Evolutionary conservation across 2,797 vertebrate species (phyloP).

Genomic region (Sternarchorhynchus goeldii): DNA sequence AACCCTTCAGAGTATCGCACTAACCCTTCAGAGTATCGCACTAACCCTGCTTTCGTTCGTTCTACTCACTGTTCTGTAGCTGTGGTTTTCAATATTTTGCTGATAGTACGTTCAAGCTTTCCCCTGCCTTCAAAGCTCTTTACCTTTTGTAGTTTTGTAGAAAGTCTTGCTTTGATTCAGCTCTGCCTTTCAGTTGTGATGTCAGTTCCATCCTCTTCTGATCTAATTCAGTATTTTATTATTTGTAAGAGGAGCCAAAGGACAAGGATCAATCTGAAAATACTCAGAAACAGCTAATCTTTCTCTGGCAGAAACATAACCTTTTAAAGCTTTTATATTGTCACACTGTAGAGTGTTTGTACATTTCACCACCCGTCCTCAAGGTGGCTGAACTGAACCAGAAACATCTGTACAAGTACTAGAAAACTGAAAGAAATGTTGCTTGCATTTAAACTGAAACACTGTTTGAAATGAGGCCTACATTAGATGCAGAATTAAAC

Average conservation of each 20-base stretch:
- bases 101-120: constrained; percentile 2
- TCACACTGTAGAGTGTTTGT: too few relatives aligned
- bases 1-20: too few relatives aligned
- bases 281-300: too few relatives aligned
- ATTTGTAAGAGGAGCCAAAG: neutral
- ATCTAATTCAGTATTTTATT: neutral
- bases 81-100: neutral
- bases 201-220: neutral
- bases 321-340: too few relatives aligned
- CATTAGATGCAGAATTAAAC: neutral
- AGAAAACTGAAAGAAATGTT: neutral
- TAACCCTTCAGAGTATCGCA: too few relatives aligned
- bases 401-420: neutral
- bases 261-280: neutral
- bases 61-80: neutral
- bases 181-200: neutral
- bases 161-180: neutral
- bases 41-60: too few relatives aligned
- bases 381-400: too few relatives aligned
- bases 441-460: constrained; percentile 10
- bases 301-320: too few relatives aligned
- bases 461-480: neutral
- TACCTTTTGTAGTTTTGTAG: neutral
- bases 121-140: too few relatives aligned
- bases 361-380: too few relatives aligned